A percentile compares a stretch with the other conserved stretches of the same genome.
Evolutionary conservation across 2,888 invertebrate genomes (phyloP).

Genomic region (Sphaerophoria taeniata): DNA sequence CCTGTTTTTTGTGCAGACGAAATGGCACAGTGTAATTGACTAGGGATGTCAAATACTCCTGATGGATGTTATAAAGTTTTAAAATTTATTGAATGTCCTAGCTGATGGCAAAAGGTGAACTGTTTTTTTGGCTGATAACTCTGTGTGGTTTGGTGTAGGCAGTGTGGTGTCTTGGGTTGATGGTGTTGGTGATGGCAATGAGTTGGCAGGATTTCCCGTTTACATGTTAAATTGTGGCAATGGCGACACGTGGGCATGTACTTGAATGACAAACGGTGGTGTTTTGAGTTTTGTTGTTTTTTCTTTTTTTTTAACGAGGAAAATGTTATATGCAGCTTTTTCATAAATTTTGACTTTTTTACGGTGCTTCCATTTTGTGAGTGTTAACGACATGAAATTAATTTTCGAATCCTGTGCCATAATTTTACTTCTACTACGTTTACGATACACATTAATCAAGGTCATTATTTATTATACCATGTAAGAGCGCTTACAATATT

Average conservation of each 20-base stretch:
- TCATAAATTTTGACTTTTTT: too few species aligned
- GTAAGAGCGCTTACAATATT: too few species aligned
- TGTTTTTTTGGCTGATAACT: slow-evolving; percentile 39
- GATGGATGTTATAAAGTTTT: slow-evolving; percentile 71
- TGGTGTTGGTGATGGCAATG: slow-evolving; percentile 32
- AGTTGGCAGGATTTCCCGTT: slow-evolving; percentile 64
- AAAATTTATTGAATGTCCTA: slow-evolving; percentile 67
- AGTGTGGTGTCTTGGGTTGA: not conserved
- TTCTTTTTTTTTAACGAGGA: not conserved
- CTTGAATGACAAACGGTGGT: slow-evolving; percentile 10
- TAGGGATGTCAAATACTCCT: slow-evolving; percentile 60
- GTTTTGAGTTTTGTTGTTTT: not conserved
- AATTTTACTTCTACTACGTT: too few species aligned
- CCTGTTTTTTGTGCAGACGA: slow-evolving; percentile 46
- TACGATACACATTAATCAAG: too few species aligned
- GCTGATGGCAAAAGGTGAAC: slow-evolving; percentile 55
- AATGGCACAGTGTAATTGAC: slow-evolving; percentile 66
- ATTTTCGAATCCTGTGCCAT: too few species aligned
- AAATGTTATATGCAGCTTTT: not conserved
- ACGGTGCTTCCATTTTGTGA: too few species aligned
- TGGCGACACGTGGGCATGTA: slow-evolving; percentile 48
- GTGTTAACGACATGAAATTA: too few species aligned
- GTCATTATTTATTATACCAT: too few species aligned
- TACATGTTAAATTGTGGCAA: slow-evolving; percentile 39
- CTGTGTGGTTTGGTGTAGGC: slow-evolving; percentile 8